A percentile compares a stretch with the other conserved stretches of the same genome.
These are phyloP conservation scores for Manduca sexta DNA, from an alignment of 1,140 invertebrate genomes.

Conservation along the genomic window DNA sequence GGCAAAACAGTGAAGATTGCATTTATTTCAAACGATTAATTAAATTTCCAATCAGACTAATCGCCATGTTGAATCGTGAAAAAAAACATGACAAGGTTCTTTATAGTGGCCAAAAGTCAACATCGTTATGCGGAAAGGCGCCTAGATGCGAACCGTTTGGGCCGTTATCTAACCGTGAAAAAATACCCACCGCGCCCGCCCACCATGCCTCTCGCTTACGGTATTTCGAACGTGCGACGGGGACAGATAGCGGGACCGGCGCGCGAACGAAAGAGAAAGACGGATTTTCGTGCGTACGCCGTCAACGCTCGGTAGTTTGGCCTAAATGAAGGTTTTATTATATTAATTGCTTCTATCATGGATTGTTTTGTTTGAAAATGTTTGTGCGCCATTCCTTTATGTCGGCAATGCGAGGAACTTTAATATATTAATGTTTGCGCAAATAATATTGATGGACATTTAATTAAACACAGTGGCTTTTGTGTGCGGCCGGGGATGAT, in stretches of 20 bases:
- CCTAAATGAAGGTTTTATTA: conserved; percentile 53
- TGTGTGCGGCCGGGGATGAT: too few relatives aligned
- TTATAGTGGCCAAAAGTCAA: conserved; percentile 43
- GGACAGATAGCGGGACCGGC: conserved; percentile 19
- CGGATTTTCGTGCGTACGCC: conserved; percentile 36
- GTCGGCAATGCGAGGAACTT: too few relatives aligned
- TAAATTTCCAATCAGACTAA: conserved; percentile 3
- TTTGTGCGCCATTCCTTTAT: too few relatives aligned
- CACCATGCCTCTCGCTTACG: conserved; percentile 46
- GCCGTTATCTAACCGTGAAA: conserved; percentile 59
- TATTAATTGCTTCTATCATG: conserved; percentile 39
- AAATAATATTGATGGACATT: too few relatives aligned
- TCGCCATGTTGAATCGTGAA: conserved; percentile 19
- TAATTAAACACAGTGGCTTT: too few relatives aligned
- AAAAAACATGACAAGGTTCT: conserved; percentile 10
- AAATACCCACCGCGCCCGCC: conserved; percentile 42
- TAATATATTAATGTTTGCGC: too few relatives aligned
- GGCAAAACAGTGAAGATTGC: too few relatives aligned
- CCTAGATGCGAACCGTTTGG: conserved; percentile 39
- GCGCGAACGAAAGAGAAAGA: conserved; percentile 24
- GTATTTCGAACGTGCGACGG: conserved; percentile 55
- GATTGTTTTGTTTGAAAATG: conserved; percentile 14
- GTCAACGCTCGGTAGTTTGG: conserved; percentile 25
- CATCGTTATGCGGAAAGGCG: conserved; percentile 35
- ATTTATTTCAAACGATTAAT: too few relatives aligned